These are phyloP conservation scores for Mesoligia furuncula DNA, from an alignment of 2,888 invertebrate species.

Conservation along the genomic window DNA sequence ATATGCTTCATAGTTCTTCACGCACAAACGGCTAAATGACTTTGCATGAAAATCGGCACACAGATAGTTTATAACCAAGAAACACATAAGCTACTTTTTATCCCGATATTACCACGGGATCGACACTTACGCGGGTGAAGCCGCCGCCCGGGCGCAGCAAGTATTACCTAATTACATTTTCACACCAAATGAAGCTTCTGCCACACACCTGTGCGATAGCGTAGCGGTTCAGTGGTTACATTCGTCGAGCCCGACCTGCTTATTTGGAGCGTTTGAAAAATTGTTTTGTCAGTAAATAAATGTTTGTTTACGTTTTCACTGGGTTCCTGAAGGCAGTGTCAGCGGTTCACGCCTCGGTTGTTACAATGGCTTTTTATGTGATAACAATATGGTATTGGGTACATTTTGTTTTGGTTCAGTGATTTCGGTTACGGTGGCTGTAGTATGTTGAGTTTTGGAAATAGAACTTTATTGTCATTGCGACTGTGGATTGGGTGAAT, in stretches of 20 bases:
- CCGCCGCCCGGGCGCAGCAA: too few relatives aligned
- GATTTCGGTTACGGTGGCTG: slow-evolving; percentile 13
- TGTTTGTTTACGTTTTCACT: slow-evolving; percentile 61
- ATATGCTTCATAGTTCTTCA: too few relatives aligned
- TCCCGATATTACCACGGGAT: too few relatives aligned
- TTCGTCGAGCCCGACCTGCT: slow-evolving; percentile 59
- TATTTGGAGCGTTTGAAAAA: slow-evolving; percentile 66
- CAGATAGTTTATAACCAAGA: too few relatives aligned
- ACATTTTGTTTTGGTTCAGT: slow-evolving; percentile 17
- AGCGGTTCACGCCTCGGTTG: slow-evolving; percentile 46
- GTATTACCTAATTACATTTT: not conserved
- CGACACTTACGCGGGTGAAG: too few relatives aligned
- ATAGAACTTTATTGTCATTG: not conserved
- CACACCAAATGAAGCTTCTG: slow-evolving; percentile 47
- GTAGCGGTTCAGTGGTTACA: slow-evolving; percentile 61
- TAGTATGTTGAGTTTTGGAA: not conserved
- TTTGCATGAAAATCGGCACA: too few relatives aligned
- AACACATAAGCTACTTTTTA: too few relatives aligned
- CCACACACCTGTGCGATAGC: slow-evolving; percentile 1
- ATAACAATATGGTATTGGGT: slow-evolving; percentile 33
- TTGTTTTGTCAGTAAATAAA: slow-evolving; percentile 66
- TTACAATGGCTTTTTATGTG: slow-evolving; percentile 53
- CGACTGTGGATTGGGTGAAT: not conserved
- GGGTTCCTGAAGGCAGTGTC: slow-evolving; percentile 48
- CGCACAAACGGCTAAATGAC: too few relatives aligned